These are phyloP conservation scores for Sander vitreus DNA, from an alignment of 2,113 vertebrate species.

Conservation along the genomic window DNA sequence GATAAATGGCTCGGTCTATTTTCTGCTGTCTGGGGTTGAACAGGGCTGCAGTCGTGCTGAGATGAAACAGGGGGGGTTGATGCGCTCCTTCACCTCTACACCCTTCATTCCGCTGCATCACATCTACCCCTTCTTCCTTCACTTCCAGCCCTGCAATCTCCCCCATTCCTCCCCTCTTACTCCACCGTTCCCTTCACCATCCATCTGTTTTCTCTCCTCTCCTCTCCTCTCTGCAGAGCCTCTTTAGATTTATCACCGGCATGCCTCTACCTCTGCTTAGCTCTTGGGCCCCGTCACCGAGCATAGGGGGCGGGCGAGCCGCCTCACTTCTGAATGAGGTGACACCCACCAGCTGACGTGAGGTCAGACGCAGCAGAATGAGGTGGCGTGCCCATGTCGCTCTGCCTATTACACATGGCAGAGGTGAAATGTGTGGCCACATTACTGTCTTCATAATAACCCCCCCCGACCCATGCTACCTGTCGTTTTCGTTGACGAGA, in stretches of 20 bases:
- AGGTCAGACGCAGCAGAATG: conserved; percentile 65
- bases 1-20: conserved; percentile 45
- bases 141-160: neutral
- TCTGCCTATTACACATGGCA: conserved; percentile 49
- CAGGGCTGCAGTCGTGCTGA: conserved; percentile 13
- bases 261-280: conserved; percentile 22
- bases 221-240: neutral
- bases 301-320: conserved; percentile 10
- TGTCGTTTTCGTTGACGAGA: too few species aligned
- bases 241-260: conserved; percentile 55
- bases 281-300: conserved; percentile 3
- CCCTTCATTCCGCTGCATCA: conserved; percentile 33
- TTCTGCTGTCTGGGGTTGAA: conserved; percentile 40
- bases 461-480: too few species aligned
- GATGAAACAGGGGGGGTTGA: conserved; percentile 45
- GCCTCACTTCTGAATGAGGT: conserved; percentile 63
- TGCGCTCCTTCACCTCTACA: conserved; percentile 38
- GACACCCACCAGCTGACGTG: conserved; percentile 60
- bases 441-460: conserved; percentile 61
- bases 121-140: neutral
- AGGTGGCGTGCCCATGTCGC: conserved; percentile 30
- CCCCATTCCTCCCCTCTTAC: neutral
- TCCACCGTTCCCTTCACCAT: neutral
- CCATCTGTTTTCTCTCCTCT: neutral
- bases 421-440: conserved; percentile 60